Base-by-base conservation (phyloP, 1,140 invertebrate species). In the Euura saliciscinereae region DNA sequence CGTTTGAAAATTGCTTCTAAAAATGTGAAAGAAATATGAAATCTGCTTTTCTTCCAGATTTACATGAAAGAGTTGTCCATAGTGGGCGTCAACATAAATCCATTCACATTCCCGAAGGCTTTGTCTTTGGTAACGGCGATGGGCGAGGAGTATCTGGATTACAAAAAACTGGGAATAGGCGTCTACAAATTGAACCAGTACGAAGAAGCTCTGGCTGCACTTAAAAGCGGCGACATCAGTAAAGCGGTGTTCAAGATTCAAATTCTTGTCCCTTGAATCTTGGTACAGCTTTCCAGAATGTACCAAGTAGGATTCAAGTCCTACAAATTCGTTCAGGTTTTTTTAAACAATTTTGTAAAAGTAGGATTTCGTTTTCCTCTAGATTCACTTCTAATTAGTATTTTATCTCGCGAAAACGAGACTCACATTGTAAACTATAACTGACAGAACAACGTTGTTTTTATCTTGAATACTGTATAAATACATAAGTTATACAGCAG, bases 171-270 rank as follows among this genome's bases (percentile, higher is more conserved):
- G 6, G 92, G 92, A 51, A 90, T 94, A 7, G 89, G 89, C 77
- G 86, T 90, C 3, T 93, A 88, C 75, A 77, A 84, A 6, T 77
- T 94, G 28, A 89, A 89, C 0, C 83, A 92, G 70, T 92, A 92
- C 74, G 76, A 89, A 69, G 81, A 89, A 44, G 92, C 91, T 0
- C 71, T 94, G 1, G 83, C 88, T 0, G 84, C 86, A 4, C 77
- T 94, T 6, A 91, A 90, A 71, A 84, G 82, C 6, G 92, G 92
- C 2, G 80, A 79, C 0, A 90, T 93, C 59, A 89, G 91, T 2
- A 94, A 94, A 80, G 92, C 90, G 2, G 79, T 93, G 44, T 93
- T 94, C 75, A 92, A 91, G 81, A 74, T 92, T 4, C 82, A 74
- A 81, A 28, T 28, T 28, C 28, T 28, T 28, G 28, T 28, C 28